Base-by-base conservation (phyloP, 2,797 vertebrate genomes). In the Urocyon cinereoargenteus region DNA sequence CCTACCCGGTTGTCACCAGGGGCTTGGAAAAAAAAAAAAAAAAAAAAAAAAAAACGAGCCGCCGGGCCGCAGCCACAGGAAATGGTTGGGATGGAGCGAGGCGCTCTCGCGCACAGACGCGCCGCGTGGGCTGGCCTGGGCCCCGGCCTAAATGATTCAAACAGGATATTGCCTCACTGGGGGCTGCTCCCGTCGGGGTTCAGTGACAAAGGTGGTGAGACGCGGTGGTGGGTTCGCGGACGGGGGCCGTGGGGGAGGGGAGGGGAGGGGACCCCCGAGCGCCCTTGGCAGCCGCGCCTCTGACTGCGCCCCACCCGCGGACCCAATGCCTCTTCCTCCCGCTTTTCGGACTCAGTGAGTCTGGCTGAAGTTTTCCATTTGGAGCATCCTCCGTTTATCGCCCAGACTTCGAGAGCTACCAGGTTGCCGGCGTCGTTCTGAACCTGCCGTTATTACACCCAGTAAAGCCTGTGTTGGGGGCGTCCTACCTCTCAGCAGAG, bases 111-210 rank as follows among this genome's bases (percentile, higher is more conserved):
- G 40, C 86, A 14, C 51, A 1, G 28, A 64, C 26, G 40, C 79
- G 1, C 57, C 1, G 40, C 62, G 89, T 18, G 55, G 78, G 64
- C 86, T 81, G 91, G 83, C 49, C 64, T 51, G 1, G 61, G 66
- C 62, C 61, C 22, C 21, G 16, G 45, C 51, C 92, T 97, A 19
- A 94, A 98, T 98, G 91, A 98, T 98, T 98, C 96, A 97, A 15
- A 36, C 79, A 83, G 90, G 81, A 79, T 81, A 19, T 96, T 68
- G 75, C 79, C 79, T 97, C 72, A 8, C 11, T 24, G 72, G 78
- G 84, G 82, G 51, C 84, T 49, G 86, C 61, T 75, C 86, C 86
- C 57, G 79, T 34, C 45, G 36, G 90, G 64, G 73, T 83, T 94
- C 82, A 62, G 84, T 85, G 53, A 85, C 82, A 83, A 92, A 92